phyloP scores from a whole-genome alignment of 2,888 invertebrate genomes.

The Caenorhabditis sinica region DNA sequence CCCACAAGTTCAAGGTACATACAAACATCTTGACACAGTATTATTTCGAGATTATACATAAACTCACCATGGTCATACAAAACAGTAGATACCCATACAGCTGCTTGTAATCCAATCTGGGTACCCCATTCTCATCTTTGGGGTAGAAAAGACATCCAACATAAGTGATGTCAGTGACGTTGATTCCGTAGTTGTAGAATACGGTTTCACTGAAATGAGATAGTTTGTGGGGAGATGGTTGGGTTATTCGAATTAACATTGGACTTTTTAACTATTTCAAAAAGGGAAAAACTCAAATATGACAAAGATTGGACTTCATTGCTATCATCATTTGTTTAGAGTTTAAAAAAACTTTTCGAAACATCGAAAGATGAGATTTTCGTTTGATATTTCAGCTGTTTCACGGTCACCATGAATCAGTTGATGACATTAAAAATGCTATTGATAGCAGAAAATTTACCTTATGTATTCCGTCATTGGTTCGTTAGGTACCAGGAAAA shows the following conservation, averaged over 20 bases:
- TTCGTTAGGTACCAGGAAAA: neutral
- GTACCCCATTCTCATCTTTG: slow-evolving; percentile 3
- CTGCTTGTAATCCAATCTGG: neutral
- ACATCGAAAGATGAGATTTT: no score
- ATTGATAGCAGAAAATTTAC: neutral
- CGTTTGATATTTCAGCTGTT: no score
- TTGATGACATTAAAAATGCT: no score
- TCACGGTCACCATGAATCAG: neutral
- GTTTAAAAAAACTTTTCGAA: no score
- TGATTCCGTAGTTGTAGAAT: neutral
- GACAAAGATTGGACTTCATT: no score
- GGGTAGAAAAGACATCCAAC: slow-evolving; percentile 10
- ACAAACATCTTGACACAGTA: neutral
- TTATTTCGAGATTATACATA: neutral
- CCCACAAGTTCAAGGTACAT: no score
- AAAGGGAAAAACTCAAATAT: no score
- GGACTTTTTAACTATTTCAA: no score
- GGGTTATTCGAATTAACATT: neutral
- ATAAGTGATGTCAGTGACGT: slow-evolving; percentile 23
- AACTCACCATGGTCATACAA: slow-evolving; percentile 13
- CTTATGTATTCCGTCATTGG: slow-evolving; percentile 3
- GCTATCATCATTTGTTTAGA: no score
- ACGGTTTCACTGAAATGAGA: slow-evolving; percentile 21
- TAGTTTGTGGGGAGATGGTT: neutral
- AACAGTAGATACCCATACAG: neutral